Evolutionary conservation across 2,888 invertebrate genomes (phyloP), one percentile per base, ranked within the genome.

Genomic region (Omphaloscelis lunosa): DNA sequence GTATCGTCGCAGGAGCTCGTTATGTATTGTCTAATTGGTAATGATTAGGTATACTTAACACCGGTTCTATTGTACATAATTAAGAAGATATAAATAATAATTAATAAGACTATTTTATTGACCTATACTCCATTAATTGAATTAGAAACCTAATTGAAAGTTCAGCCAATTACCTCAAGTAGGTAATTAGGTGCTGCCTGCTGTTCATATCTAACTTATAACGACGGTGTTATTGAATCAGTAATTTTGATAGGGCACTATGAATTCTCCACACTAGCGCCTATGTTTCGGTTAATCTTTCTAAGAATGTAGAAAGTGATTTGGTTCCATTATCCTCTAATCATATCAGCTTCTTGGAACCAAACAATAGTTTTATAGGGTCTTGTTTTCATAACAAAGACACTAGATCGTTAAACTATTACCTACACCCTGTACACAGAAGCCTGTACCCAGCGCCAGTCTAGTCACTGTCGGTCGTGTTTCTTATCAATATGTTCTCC

Each of bases 1-100:
- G 97, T 17, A 94, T 97, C 67, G 94, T 91, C 4, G 95, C 91
- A 29, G 96, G 96, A 58, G 96, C 94, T 12, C 91, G 83, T 74
- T 93, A 92, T 78, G 91, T 96, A 3, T 82, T 95, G 41, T 81
- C 80, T 29, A 80, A 71, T 70, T 84, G 78, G 78, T 93, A 88
- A 89, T 70, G 2, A 75, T 75, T 61, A 74, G 15, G 20, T 72
- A 29, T 8, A 63, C 27, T 65, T 76, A 34, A 72, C 34, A 61
- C 29, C 8, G 15, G 15, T 48, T 59, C 68, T 34, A 39, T 70
- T 80, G 69, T 75, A 79, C 27, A 39, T 61, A 67, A 71, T 59
- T 29, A 75, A 72, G 56, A 76, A 48, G 2, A 7, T n/a, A 58
- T 17, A 59, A 78, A 58, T 17, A 59, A 78, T 39, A 70, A 45